Evolutionary conservation across 1,140 invertebrate species (phyloP), one percentile per base, ranked within the genome.

Genomic region (Pseudomyrmex gracilis): DNA sequence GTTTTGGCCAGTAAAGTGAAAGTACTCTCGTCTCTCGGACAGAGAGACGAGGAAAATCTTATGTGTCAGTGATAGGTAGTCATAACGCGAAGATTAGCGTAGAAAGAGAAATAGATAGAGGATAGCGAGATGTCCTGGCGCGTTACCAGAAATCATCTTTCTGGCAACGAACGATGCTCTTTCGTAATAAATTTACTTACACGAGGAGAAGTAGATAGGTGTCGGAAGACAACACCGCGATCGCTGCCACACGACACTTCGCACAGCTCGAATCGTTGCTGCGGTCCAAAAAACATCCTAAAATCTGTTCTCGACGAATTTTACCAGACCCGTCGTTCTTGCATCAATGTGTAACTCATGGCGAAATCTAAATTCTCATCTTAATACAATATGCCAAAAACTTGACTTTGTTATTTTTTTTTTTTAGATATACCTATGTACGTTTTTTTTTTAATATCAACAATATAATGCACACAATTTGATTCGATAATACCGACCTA

Each of bases 111-210:
- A n/a, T 34, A 7, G 34, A 34, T 5, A 34, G 34, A 34, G 5
- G 34, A 34, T 0, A 34, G 34, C 5, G 34, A 34, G 5, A 34
- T 57, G 15, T 85, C 20, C 67, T 87, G 85, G 83, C 85, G 15
- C 20, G 13, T 5, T 7, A 80, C 84, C 85, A 87, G 80, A 15
- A 58, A 58, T 64, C 64, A 45, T 57, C 43, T 53, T 49, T 47
- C 7, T 58, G 76, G 70, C 55, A 57, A 34, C 61, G 1, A 43
- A 24, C 49, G 55, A 3, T 51, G 73, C 34, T 85, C 68, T 82
- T 85, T 85, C 85, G 68, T n/a, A 82, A 85, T 58, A 73, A 34
- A 58, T 83, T 84, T 60, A 20, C 53, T 70, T 13, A 49, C 47
- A 24, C 8, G 20, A 24, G 57, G 10, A 61, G 15, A 24, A 3